These are phyloP conservation scores for Drosophila carrolli DNA, from an alignment of 1,140 invertebrate species.

Conservation along the genomic window DNA sequence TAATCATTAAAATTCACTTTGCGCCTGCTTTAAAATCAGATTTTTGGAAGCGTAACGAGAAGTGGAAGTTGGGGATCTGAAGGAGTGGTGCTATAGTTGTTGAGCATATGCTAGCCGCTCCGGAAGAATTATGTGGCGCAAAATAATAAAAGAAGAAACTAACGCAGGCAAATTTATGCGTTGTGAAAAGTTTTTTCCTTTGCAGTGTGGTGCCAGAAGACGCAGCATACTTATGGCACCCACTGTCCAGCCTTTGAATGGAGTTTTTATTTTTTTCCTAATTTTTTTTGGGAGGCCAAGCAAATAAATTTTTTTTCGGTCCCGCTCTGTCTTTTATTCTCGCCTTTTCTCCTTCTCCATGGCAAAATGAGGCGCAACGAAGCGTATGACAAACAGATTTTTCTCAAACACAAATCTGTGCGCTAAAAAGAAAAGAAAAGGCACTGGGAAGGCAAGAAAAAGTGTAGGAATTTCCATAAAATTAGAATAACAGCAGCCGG, in stretches of 20 bases:
- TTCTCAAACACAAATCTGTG: constrained; percentile 82
- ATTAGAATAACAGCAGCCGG: constrained; percentile 79
- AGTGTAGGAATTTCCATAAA: constrained; percentile 83
- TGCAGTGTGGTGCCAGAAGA: constrained; percentile 22
- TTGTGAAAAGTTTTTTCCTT: constrained; percentile 71
- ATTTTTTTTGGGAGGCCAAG: constrained; percentile 40
- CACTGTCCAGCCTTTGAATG: constrained; percentile 71
- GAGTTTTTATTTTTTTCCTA: constrained; percentile 27
- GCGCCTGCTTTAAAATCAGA: constrained; percentile 72
- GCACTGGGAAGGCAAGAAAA: constrained; percentile 61
- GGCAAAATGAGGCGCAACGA: constrained; percentile 82
- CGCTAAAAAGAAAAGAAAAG: constrained; percentile 65
- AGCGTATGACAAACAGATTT: constrained; percentile 83
- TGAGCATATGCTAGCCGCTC: constrained; percentile 67
- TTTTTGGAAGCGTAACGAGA: constrained; percentile 40
- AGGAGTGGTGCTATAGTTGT: constrained; percentile 15
- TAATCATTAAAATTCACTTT: constrained; percentile 77
- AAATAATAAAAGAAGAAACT: constrained; percentile 56
- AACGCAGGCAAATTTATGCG: constrained; percentile 78
- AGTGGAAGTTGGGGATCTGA: background rate
- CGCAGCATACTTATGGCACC: constrained; percentile 43
- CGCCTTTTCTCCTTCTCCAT: constrained; percentile 27
- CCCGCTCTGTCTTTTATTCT: constrained; percentile 5
- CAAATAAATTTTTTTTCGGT: constrained; percentile 59
- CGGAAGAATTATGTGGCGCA: constrained; percentile 76